Base-by-base conservation (phyloP, 2,888 invertebrate species). In the Yponomeuta plumbellus region DNA sequence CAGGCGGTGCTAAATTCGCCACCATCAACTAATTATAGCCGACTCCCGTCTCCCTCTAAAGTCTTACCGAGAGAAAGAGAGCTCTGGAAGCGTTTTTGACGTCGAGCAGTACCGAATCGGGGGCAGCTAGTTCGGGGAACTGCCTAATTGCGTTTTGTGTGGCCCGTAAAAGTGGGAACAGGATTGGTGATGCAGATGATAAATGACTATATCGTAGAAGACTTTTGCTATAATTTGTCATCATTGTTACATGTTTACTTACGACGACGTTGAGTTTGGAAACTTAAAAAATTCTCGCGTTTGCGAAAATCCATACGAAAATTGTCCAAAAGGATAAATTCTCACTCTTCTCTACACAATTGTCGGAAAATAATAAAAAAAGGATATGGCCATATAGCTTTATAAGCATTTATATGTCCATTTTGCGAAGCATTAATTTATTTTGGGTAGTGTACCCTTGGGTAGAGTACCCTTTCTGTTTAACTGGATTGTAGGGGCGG, bases 1-100 rank as follows among this genome's bases (percentile, higher is more conserved):
- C 90, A 90, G 88, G 88, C 88, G 88, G 87, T 75, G 66, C 59
- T 66, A 64, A 66, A 52, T 56, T 39, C 39, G 52, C 61, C 44
- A 56, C 22, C 44, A 23, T 21, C 39, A 13, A 44, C 64, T 20
- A 44, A 21, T 44, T 56, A 21, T n/a, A 21, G 20, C 62, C 52
- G 21, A 57, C 34, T 65, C 26, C 10, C 23, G 0, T 44, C 52
- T 52, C 44, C 21, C 52, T 44, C 40, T 44, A n/a, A 6, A 13
- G n/a, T 5, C 20, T 10, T 5, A 20, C n/a, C 17, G 62, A n/a
- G 20, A 22, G 20, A 64, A 17, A 11, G 64, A 52, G 64, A 44
- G 11, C 11, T n/a, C 22, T 11, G 21, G 20, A 44, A 5, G 21
- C 6, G 21, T 17, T 11, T 61, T n/a, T 8, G 39, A 61, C 26